phyloP scores from a whole-genome alignment of 2,113 vertebrate species.

The Onychorhynchus coronatus region DNA sequence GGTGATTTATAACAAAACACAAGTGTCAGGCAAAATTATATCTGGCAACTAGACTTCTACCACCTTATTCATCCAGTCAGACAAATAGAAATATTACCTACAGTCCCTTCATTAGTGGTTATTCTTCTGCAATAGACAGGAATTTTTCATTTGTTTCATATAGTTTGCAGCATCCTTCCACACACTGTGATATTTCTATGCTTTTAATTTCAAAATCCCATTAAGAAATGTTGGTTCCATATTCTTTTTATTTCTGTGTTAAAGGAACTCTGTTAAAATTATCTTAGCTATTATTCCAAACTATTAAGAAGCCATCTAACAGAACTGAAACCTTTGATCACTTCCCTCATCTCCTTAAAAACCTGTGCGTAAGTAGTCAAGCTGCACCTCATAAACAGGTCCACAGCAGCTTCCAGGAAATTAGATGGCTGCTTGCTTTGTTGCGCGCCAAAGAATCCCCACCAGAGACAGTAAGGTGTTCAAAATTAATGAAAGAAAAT shows the following conservation, averaged over 20 bases:
- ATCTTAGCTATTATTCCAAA: background rate
- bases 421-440: background rate
- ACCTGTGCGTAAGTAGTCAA: background rate
- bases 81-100: background rate
- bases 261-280: background rate
- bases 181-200: background rate
- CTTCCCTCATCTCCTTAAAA: background rate
- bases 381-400: background rate
- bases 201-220: background rate
- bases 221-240: background rate
- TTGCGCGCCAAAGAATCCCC: background rate
- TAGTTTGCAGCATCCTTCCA: background rate
- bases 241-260: background rate
- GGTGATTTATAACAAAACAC: slow-evolving; percentile 53
- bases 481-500: background rate
- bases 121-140: background rate
- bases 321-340: background rate
- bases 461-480: background rate
- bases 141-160: background rate
- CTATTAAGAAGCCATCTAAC: background rate
- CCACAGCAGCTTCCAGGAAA: background rate
- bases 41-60: background rate
- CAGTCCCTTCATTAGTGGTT: background rate
- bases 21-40: slow-evolving; percentile 52
- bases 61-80: slow-evolving; percentile 1